Percentiles rank a stretch among this genome's conserved stretches.
These are phyloP conservation scores for Campoletis raptor DNA, from an alignment of 2,888 invertebrate species.

Conservation along the genomic window DNA sequence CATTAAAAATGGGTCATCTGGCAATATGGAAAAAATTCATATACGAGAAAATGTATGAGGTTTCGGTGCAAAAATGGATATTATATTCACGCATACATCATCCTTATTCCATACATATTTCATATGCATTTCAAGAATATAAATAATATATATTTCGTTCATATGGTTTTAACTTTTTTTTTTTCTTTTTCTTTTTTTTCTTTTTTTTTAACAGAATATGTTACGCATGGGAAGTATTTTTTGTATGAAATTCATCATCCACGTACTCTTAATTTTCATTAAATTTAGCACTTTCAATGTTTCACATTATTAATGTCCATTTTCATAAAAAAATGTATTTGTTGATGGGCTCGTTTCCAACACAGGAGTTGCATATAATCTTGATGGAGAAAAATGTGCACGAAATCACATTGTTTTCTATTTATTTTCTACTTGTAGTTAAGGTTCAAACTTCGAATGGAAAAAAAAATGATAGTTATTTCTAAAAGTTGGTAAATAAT, in stretches of 20 bases:
- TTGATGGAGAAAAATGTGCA: neutral
- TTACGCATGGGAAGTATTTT: conserved; percentile 13
- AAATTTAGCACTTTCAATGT: neutral
- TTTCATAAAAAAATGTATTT: neutral
- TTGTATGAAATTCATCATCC: neutral
- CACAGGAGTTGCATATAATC: neutral
- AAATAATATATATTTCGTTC: conserved; percentile 16
- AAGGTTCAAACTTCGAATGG: too few relatives aligned
- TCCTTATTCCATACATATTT: conserved; percentile 10
- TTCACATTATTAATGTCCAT: neutral
- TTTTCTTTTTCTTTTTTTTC: neutral
- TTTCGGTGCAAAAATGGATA: conserved; percentile 17
- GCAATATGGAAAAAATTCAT: conserved; percentile 14
- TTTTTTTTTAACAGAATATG: neutral
- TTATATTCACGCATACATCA: conserved; percentile 12
- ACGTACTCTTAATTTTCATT: neutral
- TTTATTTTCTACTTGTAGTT: neutral
- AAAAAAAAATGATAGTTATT: too few relatives aligned
- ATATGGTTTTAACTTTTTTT: neutral
- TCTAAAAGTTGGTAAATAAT: too few relatives aligned
- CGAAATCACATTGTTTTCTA: neutral
- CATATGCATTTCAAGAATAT: conserved; percentile 12
- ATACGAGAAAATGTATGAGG: conserved; percentile 9
- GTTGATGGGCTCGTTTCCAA: neutral
- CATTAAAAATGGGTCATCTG: conserved; percentile 13